Evolutionary conservation across 2,888 invertebrate species (phyloP), one percentile per base, ranked within the genome.

Genomic region (Laothoe populi): DNA sequence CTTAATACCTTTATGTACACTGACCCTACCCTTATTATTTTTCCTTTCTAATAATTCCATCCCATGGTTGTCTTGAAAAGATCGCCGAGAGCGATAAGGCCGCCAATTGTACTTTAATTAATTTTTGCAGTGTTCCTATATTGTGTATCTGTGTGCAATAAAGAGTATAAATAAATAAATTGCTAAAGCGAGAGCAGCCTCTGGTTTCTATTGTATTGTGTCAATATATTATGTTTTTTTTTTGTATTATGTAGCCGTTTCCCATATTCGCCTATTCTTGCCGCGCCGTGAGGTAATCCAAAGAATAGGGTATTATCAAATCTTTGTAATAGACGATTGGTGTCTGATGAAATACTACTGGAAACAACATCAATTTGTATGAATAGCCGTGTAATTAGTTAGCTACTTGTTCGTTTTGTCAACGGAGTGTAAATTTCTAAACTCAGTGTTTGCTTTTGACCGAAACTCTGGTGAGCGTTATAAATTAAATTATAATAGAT

Each of bases 291-390:
- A 82, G 73, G 82, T 86, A 86, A 87, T 73, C 66, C 67, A 70
- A 81, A 79, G 86, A 87, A 87, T 87, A 71, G 85, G 72, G 82
- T 84, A 86, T 87, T 87, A 87, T 86, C 79, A 84, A 87, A 87
- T 77, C 81, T 79, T 77, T 74, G 81, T 83, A 86, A 85, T 73
- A 70, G 70, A 31, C 71, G 72, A 81, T 77, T 73, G 73, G 72
- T 63, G 75, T 31, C 19, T 63, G 45, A 57, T 11, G 63, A 44
- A 63, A 63, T 57, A 38, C 23, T 45, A 48, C 19, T 61, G 38
- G 26, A 48, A 59, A 62, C 46, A 23, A 24, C 58, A 40, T 40
- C 48, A 26, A 58, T 58, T 59, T 62, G 58, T 62, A 57, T 42
- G 24, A 48, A 58, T 48, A 58, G 62, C 40, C 16, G 40, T 60